Base-by-base conservation (phyloP, 2,797 vertebrate genomes). In the Podarcis lilfordi region DNA sequence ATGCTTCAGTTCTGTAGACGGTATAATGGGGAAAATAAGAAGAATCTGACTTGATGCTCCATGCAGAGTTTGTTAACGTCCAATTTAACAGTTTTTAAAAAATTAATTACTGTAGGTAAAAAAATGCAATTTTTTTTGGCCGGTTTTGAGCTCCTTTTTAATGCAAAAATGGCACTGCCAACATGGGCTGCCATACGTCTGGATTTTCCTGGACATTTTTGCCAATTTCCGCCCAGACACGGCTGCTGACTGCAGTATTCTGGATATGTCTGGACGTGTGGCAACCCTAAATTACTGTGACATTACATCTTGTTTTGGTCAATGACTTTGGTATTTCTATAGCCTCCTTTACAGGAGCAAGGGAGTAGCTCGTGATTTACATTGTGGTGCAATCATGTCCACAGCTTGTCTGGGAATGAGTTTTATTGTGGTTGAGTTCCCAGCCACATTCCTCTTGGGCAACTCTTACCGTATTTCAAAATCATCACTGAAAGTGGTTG, bases 351-450 rank as follows among this genome's bases (percentile, higher is more conserved):
- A 68, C 76, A 64, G n/a, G 92, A 89, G 82, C 90, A 88, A 84
- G 92, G 94, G 90, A 90, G 92, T 92, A 83, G 76, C 80, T 92
- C 3, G 91, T 89, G 93, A 95, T 95, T 94, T 95, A 94, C 93
- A 93, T 92, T 59, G 3, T 83, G 72, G 90, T 89, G 19, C 43
- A 89, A 89, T 13, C 43, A 94, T 92, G 94, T 89, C 95, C 94
- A 95, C 95, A 92, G 91, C 91, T 86, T 93, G 93, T 96, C 96
- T 96, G 95, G 95, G 92, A 93, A 94, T 17, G 77, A 92, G 89
- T 94, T 96, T 95, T 96, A 92, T 96, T 95, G 95, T 94, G 95
- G 94, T 95, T 96, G 93, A 92, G 92, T 94, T 95, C 95, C 92
- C 91, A 94, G 92, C 94, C 89, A 89, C 94, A 90, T 95, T 91